Evolutionary conservation across 2,797 vertebrate genomes (phyloP).

Genomic region (Eutrigla gurnardus): DNA sequence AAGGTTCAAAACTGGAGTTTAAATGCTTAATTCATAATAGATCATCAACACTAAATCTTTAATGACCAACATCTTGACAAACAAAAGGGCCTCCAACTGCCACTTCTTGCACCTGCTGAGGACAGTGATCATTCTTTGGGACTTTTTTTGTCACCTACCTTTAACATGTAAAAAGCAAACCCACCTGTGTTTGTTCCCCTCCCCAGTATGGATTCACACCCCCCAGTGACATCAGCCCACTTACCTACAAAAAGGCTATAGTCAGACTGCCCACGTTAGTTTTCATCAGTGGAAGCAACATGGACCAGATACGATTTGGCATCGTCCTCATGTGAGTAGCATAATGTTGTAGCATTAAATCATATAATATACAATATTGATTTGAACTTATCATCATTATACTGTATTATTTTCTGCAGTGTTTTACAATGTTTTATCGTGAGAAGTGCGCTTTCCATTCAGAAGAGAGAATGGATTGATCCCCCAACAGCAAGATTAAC

Average conservation of each 20-base stretch:
- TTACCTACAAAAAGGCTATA: slow-evolving; percentile 44
- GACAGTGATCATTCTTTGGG: slow-evolving; percentile 30
- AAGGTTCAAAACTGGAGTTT: not conserved
- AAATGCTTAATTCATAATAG: not conserved
- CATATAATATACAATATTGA: not conserved
- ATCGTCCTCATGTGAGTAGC: slow-evolving; percentile 46
- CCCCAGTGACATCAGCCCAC: slow-evolving; percentile 10
- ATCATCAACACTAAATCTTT: not conserved
- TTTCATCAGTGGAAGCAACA: slow-evolving; percentile 13
- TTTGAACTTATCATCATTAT: not conserved
- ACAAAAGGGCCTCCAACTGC: not conserved
- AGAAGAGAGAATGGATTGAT: slow-evolving; percentile 67
- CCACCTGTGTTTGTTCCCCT: slow-evolving; percentile 52
- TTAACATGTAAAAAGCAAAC: slow-evolving; percentile 53
- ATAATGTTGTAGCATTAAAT: not conserved
- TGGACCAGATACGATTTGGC: slow-evolving; percentile 27
- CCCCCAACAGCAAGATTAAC: slow-evolving; percentile 32
- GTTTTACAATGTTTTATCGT: slow-evolving; percentile 35
- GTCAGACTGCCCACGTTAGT: not conserved
- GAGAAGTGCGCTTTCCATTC: slow-evolving; percentile 44
- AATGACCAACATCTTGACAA: not conserved
- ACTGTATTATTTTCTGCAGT: not conserved
- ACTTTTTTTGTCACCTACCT: slow-evolving; percentile 23
- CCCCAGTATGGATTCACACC: not conserved
- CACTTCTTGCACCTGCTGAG: slow-evolving; percentile 20